Base-by-base conservation (phyloP, 1,140 invertebrate genomes). In the Drosophila paulistorum region DNA sequence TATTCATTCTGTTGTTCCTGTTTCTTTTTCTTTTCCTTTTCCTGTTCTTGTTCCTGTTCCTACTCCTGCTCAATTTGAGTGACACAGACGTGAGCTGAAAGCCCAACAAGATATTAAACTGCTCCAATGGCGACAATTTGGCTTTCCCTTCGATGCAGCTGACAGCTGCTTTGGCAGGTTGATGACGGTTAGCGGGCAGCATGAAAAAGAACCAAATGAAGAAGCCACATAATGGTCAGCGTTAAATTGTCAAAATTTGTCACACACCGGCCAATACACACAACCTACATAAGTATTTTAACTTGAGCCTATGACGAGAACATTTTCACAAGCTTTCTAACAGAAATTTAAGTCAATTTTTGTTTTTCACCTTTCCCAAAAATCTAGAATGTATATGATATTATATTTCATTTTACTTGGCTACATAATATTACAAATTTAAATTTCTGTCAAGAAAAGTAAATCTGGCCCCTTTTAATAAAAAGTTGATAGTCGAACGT, bases 201-300 rank as follows among this genome's bases (percentile, higher is more conserved):
- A 41, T 26, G 26, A 10, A 35, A 35, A 35, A 6, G 9, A 11
- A 11, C n/a, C 37, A 41, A 10, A 37, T 65, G 17, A 13, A 33
- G 26, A 11, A 48, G 10, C 17, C 33, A 30, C 30, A 17, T 65
- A 13, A 39, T 75, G 69, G 71, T 63, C 57, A 59, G 23, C 64
- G 60, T 61, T 62, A 77, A 79, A 77, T 79, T 79, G 65, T 35
- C 69, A 77, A 78, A 78, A 79, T 79, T 79, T 77, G 77, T 79
- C 76, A 76, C 73, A 76, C 74, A 72, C 30, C 6, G 6, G 7
- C 30, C 30, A 55, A 65, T 33, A 58, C 63, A 59, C 30, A 17
- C 35, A 5, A 11, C 10, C 35, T 33, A 65, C 6, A 65, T 7
- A 65, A 42, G n/a, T 57, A 26, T 20, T 37, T n/a, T 54, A 37